Evolutionary conservation across 2,113 vertebrate species (phyloP).

Genomic region (Rhegmatorhina hoffmannsi): DNA sequence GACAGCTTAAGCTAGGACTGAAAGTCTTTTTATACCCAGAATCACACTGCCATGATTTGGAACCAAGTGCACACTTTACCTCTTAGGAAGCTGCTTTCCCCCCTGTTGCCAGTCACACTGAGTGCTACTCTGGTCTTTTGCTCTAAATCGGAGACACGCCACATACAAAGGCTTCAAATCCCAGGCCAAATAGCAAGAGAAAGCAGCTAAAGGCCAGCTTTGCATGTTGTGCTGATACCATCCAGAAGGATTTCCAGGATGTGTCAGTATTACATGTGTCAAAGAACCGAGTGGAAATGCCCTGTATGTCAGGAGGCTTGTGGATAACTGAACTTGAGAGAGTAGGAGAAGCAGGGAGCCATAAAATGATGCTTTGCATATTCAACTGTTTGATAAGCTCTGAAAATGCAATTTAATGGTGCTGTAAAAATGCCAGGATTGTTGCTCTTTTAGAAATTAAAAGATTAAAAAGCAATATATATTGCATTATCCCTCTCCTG

Average conservation of each 20-base stretch:
- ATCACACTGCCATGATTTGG: background rate
- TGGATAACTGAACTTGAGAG: background rate
- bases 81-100: background rate
- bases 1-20: slow-evolving; percentile 35
- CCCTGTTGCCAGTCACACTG: background rate
- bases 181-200: slow-evolving; percentile 43
- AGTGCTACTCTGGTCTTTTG: background rate
- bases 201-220: slow-evolving; percentile 36
- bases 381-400: slow-evolving; percentile 11
- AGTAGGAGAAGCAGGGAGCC: background rate
- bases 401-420: background rate
- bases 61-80: background rate
- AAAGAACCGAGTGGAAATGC: background rate
- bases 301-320: background rate
- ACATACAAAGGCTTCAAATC: slow-evolving; percentile 8
- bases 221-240: background rate
- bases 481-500: background rate
- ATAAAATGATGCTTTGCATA: slow-evolving; percentile 25
- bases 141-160: background rate
- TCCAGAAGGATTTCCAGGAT: background rate
- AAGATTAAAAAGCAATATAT: slow-evolving; percentile 33
- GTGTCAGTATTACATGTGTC: background rate
- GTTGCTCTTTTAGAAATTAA: slow-evolving; percentile 17
- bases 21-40: slow-evolving; percentile 1
- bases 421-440: slow-evolving; percentile 20